Percentiles rank a stretch among this genome's conserved stretches.
Evolutionary conservation across 1,140 invertebrate genomes (phyloP).

Genomic region (Chironomus striatipennis): DNA sequence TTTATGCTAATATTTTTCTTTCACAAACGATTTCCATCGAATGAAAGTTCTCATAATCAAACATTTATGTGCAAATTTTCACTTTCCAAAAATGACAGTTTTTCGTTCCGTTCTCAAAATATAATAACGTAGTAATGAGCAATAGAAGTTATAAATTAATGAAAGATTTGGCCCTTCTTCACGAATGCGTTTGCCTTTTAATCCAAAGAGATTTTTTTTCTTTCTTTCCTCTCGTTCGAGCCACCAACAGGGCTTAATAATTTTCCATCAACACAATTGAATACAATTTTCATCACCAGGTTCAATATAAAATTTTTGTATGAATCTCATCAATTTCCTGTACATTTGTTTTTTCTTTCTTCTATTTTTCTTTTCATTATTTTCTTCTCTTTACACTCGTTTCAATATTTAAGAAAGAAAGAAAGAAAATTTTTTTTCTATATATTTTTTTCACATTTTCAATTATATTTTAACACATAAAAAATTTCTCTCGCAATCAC

Average conservation of each 20-base stretch:
- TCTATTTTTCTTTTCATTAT: not conserved
- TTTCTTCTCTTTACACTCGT: not conserved
- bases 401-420: not conserved
- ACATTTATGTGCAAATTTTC: not conserved
- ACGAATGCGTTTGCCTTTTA: too few relatives aligned
- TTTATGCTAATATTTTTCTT: conserved; percentile 21
- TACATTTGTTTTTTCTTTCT: not conserved
- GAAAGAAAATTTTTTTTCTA: not conserved
- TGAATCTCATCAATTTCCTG: not conserved
- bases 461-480: too few relatives aligned
- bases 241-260: not conserved
- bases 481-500: not conserved
- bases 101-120: not conserved
- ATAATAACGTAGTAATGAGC: not conserved
- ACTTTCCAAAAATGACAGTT: not conserved
- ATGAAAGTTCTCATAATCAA: conserved; percentile 18
- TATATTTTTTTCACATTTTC: not conserved
- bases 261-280: not conserved
- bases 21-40: conserved; percentile 21
- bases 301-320: not conserved
- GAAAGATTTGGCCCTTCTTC: too few relatives aligned
- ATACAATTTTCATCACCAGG: conserved; percentile 5
- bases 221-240: not conserved
- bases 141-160: not conserved
- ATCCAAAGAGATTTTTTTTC: not conserved